Conservation (phyloP, 2,888 invertebrate genomes). For the Pristionchus entomophagus region DNA sequence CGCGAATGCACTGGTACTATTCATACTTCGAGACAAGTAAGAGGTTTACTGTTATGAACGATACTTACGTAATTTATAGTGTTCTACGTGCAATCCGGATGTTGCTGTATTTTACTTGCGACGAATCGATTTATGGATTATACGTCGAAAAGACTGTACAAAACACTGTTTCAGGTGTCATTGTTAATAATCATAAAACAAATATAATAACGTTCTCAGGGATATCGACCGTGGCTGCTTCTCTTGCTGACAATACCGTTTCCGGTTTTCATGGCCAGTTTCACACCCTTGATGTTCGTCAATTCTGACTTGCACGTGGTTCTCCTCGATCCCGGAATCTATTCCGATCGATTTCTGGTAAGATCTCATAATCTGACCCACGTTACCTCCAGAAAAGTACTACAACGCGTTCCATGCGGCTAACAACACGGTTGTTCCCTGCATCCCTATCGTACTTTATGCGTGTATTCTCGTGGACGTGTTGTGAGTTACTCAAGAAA, state of each 20-base stretch:
- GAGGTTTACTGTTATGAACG: too few relatives aligned
- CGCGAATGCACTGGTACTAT: not conserved
- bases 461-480: not conserved
- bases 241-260: not conserved
- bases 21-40: too few relatives aligned
- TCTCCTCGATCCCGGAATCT: not conserved
- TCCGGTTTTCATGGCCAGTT: not conserved
- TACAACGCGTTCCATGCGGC: not conserved
- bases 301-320: not conserved
- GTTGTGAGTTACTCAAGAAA: not conserved
- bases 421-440: not conserved
- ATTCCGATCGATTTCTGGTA: not conserved
- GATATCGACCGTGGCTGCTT: not conserved
- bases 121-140: not conserved
- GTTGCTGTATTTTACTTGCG: not conserved
- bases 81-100: not conserved
- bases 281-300: not conserved
- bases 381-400: too few relatives aligned
- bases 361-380: not conserved
- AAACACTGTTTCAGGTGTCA: not conserved
- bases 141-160: not conserved
- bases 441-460: not conserved
- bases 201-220: not conserved
- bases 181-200: too few relatives aligned
- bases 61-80: too few relatives aligned